phyloP scores from a whole-genome alignment of 2,888 invertebrate genomes.

The Stenoptilia bipunctidactyla region DNA sequence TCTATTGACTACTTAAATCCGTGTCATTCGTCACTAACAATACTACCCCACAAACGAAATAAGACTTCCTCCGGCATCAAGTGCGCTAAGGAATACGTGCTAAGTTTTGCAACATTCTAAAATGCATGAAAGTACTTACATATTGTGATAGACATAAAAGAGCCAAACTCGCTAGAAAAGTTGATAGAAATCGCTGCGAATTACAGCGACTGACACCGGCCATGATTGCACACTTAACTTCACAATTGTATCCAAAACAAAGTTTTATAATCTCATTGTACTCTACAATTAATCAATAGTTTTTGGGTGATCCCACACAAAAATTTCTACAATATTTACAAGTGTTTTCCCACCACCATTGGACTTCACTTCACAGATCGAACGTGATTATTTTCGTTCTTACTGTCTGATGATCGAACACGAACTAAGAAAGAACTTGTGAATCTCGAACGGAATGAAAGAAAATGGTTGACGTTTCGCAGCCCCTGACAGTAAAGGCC shows the following conservation, averaged over 20 bases:
- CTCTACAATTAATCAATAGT: slow-evolving; percentile 16
- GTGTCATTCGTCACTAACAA: too few species aligned
- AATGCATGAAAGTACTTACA: slow-evolving; percentile 33
- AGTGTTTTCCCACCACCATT: slow-evolving; percentile 17
- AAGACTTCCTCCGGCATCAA: too few species aligned
- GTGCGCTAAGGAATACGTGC: too few species aligned
- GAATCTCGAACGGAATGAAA: too few species aligned
- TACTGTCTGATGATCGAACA: too few species aligned
- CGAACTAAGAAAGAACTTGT: too few species aligned
- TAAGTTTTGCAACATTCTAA: too few species aligned
- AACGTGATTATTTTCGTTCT: slow-evolving; percentile 2
- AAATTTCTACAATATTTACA: slow-evolving; percentile 11
- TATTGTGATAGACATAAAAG: slow-evolving; percentile 31
- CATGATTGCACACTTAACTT: slow-evolving; percentile 28
- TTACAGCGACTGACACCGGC: slow-evolving; percentile 22
- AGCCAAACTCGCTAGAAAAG: slow-evolving; percentile 29
- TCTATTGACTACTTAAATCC: too few species aligned
- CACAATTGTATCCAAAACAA: slow-evolving; percentile 20
- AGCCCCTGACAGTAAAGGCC: too few species aligned
- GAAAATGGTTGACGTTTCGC: too few species aligned
- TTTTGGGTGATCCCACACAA: slow-evolving; percentile 13
- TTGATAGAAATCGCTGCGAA: slow-evolving; percentile 27
- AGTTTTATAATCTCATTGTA: slow-evolving; percentile 33
- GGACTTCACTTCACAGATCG: slow-evolving; percentile 14
- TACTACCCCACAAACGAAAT: too few species aligned